A percentile compares a stretch with the other conserved stretches of the same genome.
These are phyloP conservation scores for Crotophaga sulcirostris DNA, from an alignment of 2,113 vertebrate species.

Conservation along the genomic window DNA sequence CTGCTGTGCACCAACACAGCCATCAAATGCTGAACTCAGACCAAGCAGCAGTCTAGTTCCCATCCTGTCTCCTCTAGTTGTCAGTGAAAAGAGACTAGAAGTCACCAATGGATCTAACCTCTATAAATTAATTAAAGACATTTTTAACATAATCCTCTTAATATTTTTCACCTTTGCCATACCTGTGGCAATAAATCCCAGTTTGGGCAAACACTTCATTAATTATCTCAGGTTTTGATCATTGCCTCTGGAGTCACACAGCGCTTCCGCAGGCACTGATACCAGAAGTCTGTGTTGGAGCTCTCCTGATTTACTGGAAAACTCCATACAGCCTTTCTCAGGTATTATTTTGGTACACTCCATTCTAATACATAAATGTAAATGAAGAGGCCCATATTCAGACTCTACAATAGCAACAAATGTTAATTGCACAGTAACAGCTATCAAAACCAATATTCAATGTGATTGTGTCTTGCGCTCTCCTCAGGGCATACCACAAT, in stretches of 20 bases:
- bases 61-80: neutral
- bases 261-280: neutral
- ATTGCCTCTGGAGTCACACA: neutral
- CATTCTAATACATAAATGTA: neutral
- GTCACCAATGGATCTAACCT: neutral
- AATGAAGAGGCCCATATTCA: neutral
- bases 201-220: neutral
- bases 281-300: neutral
- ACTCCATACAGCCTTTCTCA: neutral
- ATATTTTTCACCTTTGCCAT: neutral
- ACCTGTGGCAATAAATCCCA: neutral
- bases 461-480: neutral
- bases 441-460: neutral
- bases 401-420: neutral
- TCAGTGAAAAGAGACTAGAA: neutral
- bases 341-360: neutral
- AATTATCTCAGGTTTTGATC: neutral
- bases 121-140: neutral
- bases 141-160: neutral
- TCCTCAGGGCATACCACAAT: neutral
- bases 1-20: neutral
- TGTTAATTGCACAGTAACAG: neutral
- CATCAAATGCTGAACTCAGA: neutral
- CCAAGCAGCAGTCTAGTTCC: neutral
- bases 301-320: neutral